These are phyloP conservation scores for Pherbina coryleti DNA, from an alignment of 2,888 invertebrate genomes.

Conservation along the genomic window DNA sequence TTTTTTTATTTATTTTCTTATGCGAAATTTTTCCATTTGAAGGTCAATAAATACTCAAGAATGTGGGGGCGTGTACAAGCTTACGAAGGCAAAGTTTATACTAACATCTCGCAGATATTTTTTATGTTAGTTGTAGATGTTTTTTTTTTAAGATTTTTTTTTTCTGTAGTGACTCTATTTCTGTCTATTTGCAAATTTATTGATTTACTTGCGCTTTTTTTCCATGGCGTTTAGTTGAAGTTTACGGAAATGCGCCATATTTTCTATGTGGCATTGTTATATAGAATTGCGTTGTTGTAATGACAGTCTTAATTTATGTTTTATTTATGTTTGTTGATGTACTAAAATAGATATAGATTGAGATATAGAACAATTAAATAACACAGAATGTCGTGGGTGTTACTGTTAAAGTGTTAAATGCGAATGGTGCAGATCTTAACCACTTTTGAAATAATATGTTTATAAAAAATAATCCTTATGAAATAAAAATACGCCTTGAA, in stretches of 20 bases:
- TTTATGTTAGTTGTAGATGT: not conserved
- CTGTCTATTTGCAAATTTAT: not conserved
- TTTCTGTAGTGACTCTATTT: not conserved
- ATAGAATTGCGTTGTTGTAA: too few relatives aligned
- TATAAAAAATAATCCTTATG: too few relatives aligned
- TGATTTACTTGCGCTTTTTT: not conserved
- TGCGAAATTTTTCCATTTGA: slow-evolving; percentile 11
- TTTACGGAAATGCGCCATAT: not conserved
- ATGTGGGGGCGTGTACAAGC: not conserved
- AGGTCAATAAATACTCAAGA: slow-evolving; percentile 11
- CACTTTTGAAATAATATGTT: too few relatives aligned
- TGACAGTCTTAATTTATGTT: too few relatives aligned
- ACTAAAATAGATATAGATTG: too few relatives aligned
- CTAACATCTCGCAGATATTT: not conserved
- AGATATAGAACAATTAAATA: too few relatives aligned
- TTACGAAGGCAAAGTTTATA: not conserved
- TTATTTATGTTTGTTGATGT: too few relatives aligned
- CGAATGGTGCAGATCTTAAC: too few relatives aligned
- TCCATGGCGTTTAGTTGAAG: not conserved
- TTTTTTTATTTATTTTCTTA: not conserved
- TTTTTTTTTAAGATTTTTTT: not conserved
- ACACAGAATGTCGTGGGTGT: too few relatives aligned
- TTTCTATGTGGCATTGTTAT: too few relatives aligned
- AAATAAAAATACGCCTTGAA: too few relatives aligned
- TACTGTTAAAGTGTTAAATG: too few relatives aligned